Base-by-base conservation (phyloP, 2,113 vertebrate species). In the Geococcyx californianus region DNA sequence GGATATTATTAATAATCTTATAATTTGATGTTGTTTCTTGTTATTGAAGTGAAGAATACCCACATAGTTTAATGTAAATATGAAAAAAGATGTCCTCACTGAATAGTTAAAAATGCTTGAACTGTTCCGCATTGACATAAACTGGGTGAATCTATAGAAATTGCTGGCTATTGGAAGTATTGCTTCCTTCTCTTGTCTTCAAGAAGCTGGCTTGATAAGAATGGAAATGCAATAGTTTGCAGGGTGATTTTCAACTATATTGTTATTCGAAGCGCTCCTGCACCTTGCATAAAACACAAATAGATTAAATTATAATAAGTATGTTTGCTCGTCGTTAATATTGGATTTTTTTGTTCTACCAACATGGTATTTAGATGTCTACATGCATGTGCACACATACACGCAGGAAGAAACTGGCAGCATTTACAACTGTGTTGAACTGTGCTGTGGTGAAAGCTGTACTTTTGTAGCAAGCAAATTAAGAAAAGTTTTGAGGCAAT, bases 391-490 rank as follows among this genome's bases (percentile, higher is more conserved):
- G 24, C 34, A 36, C 7, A n/a, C 5, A 17, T 54, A 44, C 17
- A 54, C 25, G 29, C 9, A 40, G 33, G 60, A 64, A 64, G 25
- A 89, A 49, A 59, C 6, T 33, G 36, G 21, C 19, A 18, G 18
- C 36, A 44, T 84, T 72, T 79, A 12, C 31, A 68, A 9, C 12
- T 85, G 14, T 63, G 21, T 16, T 92, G 59, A 77, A 28, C 29
- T 38, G 29, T 60, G 34, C 52, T 60, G 10, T 36, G 25, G 68
- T 55, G 81, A 97, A 97, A 92, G 59, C 56, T 92, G 70, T 88
- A 85, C 77, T 97, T 97, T 94, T 92, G 64, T 87, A 94, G 84
- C 68, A 95, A 92, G 52, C 58, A 96, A 96, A 95, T 96, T 92
- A 75, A 84, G 95, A 91, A 93, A 97, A 87, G 69, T 96, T 97